Evolutionary conservation across 2,113 vertebrate species (phyloP).

Genomic region (Excalfactoria chinensis): DNA sequence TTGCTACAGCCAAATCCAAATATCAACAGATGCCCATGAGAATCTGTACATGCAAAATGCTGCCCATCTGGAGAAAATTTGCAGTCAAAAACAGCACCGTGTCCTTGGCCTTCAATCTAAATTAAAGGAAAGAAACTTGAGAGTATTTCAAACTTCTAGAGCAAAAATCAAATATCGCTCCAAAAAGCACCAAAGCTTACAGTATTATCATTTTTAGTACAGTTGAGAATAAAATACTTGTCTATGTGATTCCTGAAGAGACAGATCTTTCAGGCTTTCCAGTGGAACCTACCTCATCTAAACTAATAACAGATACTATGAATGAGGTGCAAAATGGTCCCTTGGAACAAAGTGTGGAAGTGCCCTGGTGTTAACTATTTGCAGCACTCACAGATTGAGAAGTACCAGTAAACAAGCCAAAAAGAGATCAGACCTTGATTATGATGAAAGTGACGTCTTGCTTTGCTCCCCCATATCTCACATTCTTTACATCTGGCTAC

Average conservation of each 20-base stretch:
- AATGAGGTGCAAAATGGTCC: not conserved
- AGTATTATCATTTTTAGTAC: not conserved
- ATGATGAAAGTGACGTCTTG: not conserved
- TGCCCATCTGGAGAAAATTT: constrained; percentile 97
- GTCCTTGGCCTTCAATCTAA: constrained; percentile 97
- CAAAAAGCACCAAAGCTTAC: not conserved
- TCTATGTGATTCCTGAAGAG: not conserved
- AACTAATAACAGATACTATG: not conserved
- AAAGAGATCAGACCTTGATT: not conserved
- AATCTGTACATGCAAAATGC: constrained; percentile 96
- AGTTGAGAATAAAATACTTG: not conserved
- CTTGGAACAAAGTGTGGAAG: not conserved
- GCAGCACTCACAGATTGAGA: not conserved
- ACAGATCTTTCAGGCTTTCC: not conserved
- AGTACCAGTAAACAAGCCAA: not conserved
- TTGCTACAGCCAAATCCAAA: constrained; percentile 96
- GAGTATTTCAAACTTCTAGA: not conserved
- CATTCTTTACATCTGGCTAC: not conserved
- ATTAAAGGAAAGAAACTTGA: not conserved
- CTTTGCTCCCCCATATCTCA: not conserved
- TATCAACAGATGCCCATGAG: constrained; percentile 94
- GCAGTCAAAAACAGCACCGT: constrained; percentile 97
- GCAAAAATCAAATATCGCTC: not conserved
- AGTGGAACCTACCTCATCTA: not conserved
- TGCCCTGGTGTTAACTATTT: not conserved